Evolutionary conservation across 2,888 invertebrate species (phyloP).

Genomic region (Didymodactylos carnosus): DNA sequence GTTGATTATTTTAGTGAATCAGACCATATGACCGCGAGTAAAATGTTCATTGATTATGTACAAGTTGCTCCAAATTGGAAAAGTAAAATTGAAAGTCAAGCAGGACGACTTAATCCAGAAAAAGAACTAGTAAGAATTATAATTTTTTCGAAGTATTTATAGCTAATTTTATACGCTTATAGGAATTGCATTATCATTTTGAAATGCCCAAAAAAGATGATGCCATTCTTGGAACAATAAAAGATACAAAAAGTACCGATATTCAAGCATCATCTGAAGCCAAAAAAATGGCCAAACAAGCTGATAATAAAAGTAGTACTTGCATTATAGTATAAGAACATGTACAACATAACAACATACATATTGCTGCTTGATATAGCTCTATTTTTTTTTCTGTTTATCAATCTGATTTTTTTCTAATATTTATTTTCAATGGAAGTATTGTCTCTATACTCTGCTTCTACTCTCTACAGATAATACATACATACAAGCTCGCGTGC

Average conservation of each 20-base stretch:
- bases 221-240: neutral
- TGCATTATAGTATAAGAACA: too few species aligned
- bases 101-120: neutral
- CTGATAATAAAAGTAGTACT: too few species aligned
- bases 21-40: neutral
- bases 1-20: neutral
- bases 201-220: neutral
- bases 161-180: too few species aligned
- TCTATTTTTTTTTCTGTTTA: too few species aligned
- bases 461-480: too few species aligned
- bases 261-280: neutral
- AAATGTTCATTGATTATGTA: neutral
- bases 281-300: neutral
- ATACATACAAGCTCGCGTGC: too few species aligned
- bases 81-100: neutral
- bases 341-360: too few species aligned
- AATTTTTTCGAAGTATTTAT: neutral
- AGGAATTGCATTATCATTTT: neutral
- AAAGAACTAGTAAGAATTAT: neutral
- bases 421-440: too few species aligned
- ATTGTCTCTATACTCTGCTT: too few species aligned
- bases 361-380: too few species aligned
- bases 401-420: too few species aligned
- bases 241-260: neutral
- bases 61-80: neutral